Base-by-base conservation (phyloP, 2,888 invertebrate species). In the Argyresthia goedartella region DNA sequence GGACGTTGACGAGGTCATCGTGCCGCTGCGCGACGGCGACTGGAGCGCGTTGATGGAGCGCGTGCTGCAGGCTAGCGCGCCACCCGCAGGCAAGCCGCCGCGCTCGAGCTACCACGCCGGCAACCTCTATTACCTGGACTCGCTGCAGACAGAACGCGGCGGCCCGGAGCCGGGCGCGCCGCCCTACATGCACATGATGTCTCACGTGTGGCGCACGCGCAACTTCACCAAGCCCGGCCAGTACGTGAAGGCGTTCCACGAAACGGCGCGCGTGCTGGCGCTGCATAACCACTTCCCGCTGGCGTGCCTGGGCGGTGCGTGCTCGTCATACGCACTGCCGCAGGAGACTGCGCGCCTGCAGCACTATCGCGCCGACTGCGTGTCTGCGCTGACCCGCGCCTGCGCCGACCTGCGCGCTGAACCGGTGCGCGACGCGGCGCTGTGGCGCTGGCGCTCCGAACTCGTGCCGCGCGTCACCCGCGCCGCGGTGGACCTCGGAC, bases 1-100 rank as follows among this genome's bases (percentile, higher is more conserved):
- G 51, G 98, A 98, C 74, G 94, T 96, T 59, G 98, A 98, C 80
- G 98, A 98, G 80, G 94, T 97, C 53, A 96, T 98, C 62, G 95
- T 98, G 91, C 97, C 97, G 8, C 85, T 93, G 60, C 89, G 91
- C 61, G 91, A 91, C 65, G 71, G 71, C 13, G 89, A 89, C 57
- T 98, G 97, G 96, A 87, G 88, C 51, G 90, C 91, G 58, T 86
- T 97, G 56, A 92, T 97, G 93, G 87, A 88, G 50, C 90, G 91
- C 57, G 90, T 91, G 25, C 75, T 92, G 60, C 80, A 92, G 50
- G 90, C 91, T 57, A 86, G 91, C 11, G 88, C 90, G 68, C 88
- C 88, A 43, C 81, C 85, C 8, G 69, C 77, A 46, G 80, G 81
- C 60, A 79, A 79, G 68, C 76, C 78, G 55, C 73, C 88, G 55